A percentile compares a stretch with the other conserved stretches of the same genome.
phyloP scores from a whole-genome alignment of 2,797 vertebrate genomes.

The Parotocinclus haroldoi region DNA sequence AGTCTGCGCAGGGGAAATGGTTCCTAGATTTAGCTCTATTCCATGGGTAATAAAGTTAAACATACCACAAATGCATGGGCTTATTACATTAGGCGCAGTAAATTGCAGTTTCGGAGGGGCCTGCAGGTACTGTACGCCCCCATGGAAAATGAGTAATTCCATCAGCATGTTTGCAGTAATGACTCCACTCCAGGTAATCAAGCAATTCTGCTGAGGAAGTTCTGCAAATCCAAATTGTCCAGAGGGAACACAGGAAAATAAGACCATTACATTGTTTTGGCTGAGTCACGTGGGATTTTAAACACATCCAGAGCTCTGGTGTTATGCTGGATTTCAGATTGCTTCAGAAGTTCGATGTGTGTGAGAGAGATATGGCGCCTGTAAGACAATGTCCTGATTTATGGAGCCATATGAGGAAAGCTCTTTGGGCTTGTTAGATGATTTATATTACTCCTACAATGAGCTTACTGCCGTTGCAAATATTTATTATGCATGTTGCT shows the following conservation, averaged over 20 bases:
- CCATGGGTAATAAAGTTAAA: too few species aligned
- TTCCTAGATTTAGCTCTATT: too few species aligned
- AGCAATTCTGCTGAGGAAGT: constrained; percentile 27
- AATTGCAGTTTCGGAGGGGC: constrained; percentile 13
- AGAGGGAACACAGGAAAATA: constrained; percentile 54
- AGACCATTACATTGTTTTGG: constrained; percentile 55
- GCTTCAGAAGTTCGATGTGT: constrained; percentile 32
- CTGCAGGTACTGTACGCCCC: not conserved
- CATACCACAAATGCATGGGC: not conserved
- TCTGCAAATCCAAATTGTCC: constrained; percentile 27
- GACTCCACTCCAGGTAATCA: constrained; percentile 29
- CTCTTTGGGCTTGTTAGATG: constrained; percentile 46
- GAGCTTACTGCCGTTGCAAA: constrained; percentile 49
- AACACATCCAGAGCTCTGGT: constrained; percentile 39
- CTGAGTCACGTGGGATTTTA: constrained; percentile 47
- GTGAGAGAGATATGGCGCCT: constrained; percentile 37
- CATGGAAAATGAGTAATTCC: constrained; percentile 8
- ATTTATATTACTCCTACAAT: constrained; percentile 38
- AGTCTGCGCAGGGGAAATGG: too few species aligned
- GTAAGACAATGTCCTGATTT: constrained; percentile 45
- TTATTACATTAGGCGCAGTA: constrained; percentile 18
- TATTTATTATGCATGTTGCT: constrained; percentile 34
- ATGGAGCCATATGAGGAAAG: constrained; percentile 45
- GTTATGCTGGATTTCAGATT: constrained; percentile 41
- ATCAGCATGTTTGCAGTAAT: constrained; percentile 14